A percentile compares a stretch with the other conserved stretches of the same genome.
These are phyloP conservation scores for Pteruthius melanotis DNA, from an alignment of 2,113 vertebrate species.

Conservation along the genomic window DNA sequence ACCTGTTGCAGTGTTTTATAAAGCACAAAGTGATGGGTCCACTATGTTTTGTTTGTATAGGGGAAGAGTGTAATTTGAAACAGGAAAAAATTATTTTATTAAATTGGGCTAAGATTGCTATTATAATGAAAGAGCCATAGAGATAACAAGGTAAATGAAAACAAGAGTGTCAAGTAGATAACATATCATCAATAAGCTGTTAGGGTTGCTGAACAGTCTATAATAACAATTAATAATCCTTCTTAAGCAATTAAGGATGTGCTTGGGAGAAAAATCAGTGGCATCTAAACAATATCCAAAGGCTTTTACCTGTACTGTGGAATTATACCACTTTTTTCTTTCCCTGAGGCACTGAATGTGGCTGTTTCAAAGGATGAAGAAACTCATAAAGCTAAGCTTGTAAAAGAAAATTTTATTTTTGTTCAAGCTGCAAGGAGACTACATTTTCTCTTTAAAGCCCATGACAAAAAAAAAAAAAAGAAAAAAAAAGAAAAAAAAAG, in stretches of 20 bases:
- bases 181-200: neutral
- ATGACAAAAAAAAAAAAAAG: neutral
- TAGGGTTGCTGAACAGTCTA: neutral
- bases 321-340: neutral
- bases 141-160: neutral
- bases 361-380: neutral
- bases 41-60: neutral
- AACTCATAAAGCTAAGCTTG: neutral
- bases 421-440: neutral
- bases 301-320: neutral
- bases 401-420: neutral
- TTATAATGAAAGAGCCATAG: neutral
- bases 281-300: neutral
- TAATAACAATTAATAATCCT: constrained; percentile 20
- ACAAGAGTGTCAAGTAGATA: neutral
- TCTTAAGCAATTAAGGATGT: constrained; percentile 6
- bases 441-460: neutral
- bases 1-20: neutral
- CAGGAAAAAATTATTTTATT: neutral
- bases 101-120: neutral
- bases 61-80: neutral
- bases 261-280: neutral
- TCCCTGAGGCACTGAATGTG: neutral
- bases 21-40: neutral
- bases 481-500: neutral